Base-by-base conservation (phyloP, 1,140 invertebrate species). In the Cotesia vestalis region DNA sequence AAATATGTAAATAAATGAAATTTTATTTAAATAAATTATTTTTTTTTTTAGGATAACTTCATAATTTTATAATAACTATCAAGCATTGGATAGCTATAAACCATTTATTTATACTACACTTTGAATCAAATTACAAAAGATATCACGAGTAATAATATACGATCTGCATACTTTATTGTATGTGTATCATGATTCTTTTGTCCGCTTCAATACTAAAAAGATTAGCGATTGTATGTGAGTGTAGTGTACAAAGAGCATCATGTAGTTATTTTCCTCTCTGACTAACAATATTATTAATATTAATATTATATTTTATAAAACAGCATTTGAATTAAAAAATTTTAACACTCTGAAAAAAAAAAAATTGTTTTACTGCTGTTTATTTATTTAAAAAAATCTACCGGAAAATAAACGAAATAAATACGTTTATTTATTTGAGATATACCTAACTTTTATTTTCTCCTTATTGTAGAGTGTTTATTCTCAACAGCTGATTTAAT, bases 191-290 rank as follows among this genome's bases (percentile, higher is more conserved):
- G 34, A 64, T 38, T 36, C 35, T 36, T 64, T 64, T 64, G 62
- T 64, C 12, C n/a, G 34, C 34, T 14, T 20, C 62, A 34, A 14
- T 20, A 64, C n/a, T 40, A 11, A 20, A 27, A 36, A 34, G 40
- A 46, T 46, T 46, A 46, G 40, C 40, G 40, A 8, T 46, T 61
- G 36, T 64, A 64, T 64, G 12, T 64, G 62, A n/a, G 8, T 46
- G 40, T 46, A 46, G n/a, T 38, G 62, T 64, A 34, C 62, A 64
- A 64, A 64, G 62, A 64, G 62, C 62, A 64, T 64, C 35, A 64
- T 64, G 34, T 35, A 35, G 40, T 46, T 46, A 46, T 46, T 38
- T 64, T 38, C 36, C 38, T 20, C 62, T 6, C 35, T 46, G 62
- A 64, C 62, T 64, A 36, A 64, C 40, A 61, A 34, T 64, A n/a